Percentiles rank a stretch among this genome's conserved stretches.
phyloP scores from a whole-genome alignment of 2,888 invertebrate species.

The Seira musarum region DNA sequence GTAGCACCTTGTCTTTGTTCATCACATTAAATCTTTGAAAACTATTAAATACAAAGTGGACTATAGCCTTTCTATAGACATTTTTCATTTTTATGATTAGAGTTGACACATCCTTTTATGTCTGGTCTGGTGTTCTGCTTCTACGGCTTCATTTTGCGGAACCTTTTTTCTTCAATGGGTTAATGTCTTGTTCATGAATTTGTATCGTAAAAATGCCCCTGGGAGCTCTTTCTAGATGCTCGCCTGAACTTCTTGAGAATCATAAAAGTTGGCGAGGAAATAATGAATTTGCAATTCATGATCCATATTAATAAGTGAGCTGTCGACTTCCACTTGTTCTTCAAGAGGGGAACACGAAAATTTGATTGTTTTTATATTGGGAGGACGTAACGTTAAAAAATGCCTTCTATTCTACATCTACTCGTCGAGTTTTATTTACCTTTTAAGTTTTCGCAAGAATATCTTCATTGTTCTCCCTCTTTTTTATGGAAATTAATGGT shows the following conservation, averaged over 20 bases:
- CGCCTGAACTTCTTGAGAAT: background rate
- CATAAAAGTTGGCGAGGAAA: slow-evolving; percentile 16
- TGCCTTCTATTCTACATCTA: background rate
- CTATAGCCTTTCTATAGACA: background rate
- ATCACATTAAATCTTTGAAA: background rate
- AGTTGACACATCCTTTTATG: slow-evolving; percentile 30
- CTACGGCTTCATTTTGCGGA: background rate
- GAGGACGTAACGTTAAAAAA: background rate
- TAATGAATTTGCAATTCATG: slow-evolving; percentile 54
- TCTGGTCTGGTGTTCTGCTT: background rate
- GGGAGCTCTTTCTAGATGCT: background rate
- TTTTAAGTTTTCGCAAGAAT: slow-evolving; percentile 6
- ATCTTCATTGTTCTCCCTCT: slow-evolving; percentile 17
- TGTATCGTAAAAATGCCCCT: background rate
- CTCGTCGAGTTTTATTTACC: background rate
- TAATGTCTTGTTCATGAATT: background rate
- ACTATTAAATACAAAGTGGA: background rate
- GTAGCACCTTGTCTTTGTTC: slow-evolving; percentile 14
- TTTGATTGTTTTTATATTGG: slow-evolving; percentile 22
- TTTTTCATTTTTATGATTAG: slow-evolving; percentile 47
- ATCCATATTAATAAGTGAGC: slow-evolving; percentile 40
- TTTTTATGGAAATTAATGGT: background rate
- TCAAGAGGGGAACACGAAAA: slow-evolving; percentile 25
- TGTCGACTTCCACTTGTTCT: slow-evolving; percentile 40
- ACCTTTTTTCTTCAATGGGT: background rate